phyloP scores from a whole-genome alignment of 2,113 vertebrate genomes.

The Crypturellus undulatus region DNA sequence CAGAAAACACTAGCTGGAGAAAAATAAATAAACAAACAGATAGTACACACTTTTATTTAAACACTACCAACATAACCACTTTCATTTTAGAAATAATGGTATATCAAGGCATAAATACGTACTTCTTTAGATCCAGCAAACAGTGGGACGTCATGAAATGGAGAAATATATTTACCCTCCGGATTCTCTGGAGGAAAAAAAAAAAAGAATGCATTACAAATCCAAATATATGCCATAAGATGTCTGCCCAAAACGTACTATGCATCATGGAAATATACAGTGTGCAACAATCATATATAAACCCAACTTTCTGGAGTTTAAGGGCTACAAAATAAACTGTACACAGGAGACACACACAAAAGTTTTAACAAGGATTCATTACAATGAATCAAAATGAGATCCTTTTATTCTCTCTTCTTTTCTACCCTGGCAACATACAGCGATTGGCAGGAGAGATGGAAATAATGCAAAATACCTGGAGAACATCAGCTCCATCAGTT shows the following conservation, averaged over 20 bases:
- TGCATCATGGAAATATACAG: neutral
- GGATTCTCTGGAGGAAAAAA: constrained; percentile 81
- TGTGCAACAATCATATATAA: neutral
- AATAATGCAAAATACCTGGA: too few relatives aligned
- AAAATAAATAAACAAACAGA: neutral
- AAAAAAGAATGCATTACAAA: constrained; percentile 19
- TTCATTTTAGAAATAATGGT: neutral
- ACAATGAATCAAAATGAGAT: neutral
- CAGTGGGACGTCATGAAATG: constrained; percentile 96
- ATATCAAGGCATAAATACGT: neutral
- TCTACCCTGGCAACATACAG: neutral
- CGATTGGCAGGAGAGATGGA: neutral
- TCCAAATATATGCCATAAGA: neutral
- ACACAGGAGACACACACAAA: fast-evolving
- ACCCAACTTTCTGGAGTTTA: neutral
- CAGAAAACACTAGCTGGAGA: neutral
- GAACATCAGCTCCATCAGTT: neutral
- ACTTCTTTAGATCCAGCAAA: constrained; percentile 83
- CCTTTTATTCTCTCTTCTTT: neutral
- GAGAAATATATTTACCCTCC: constrained; percentile 92
- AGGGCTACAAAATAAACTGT: neutral
- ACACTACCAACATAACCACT: neutral
- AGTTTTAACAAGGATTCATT: neutral
- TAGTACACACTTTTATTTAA: neutral
- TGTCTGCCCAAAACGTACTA: neutral